Evolutionary conservation across 53 echinoderm and acorn worm species (phyloP).

Genomic region (Temnopleurus reevesii): DNA sequence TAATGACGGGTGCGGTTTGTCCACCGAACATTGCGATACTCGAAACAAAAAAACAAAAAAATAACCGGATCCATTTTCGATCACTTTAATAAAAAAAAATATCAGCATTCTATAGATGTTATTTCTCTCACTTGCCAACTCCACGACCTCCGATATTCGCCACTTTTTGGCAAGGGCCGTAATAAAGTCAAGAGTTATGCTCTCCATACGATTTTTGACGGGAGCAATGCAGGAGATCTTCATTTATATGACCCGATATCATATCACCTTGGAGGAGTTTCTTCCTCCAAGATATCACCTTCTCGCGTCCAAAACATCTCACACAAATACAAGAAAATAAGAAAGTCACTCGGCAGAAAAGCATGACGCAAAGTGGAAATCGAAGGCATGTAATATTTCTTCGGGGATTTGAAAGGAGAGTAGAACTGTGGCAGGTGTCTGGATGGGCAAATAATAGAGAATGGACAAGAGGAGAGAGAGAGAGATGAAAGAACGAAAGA

Average conservation of each 20-base stretch:
- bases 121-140: too few species aligned
- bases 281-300: too few species aligned
- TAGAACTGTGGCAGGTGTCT: constrained; percentile 18
- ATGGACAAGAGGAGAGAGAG: neutral
- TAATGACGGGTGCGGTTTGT: too few species aligned
- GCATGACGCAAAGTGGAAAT: constrained; percentile 40
- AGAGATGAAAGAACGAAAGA: neutral
- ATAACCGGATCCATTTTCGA: too few species aligned
- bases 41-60: too few species aligned
- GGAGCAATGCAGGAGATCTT: neutral
- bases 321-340: too few species aligned
- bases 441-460: constrained; percentile 2
- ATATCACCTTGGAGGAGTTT: too few species aligned
- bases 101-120: too few species aligned
- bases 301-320: neutral
- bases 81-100: too few species aligned
- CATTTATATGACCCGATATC: too few species aligned
- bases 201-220: neutral
- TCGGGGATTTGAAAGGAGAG: constrained; percentile 39
- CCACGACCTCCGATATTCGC: too few species aligned
- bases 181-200: constrained; percentile 8
- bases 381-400: constrained; percentile 49
- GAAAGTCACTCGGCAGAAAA: constrained; percentile 39
- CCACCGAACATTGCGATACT: too few species aligned
- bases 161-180: neutral